Conservation (phyloP, 1,140 invertebrate species). For the Planococcus citri region DNA sequence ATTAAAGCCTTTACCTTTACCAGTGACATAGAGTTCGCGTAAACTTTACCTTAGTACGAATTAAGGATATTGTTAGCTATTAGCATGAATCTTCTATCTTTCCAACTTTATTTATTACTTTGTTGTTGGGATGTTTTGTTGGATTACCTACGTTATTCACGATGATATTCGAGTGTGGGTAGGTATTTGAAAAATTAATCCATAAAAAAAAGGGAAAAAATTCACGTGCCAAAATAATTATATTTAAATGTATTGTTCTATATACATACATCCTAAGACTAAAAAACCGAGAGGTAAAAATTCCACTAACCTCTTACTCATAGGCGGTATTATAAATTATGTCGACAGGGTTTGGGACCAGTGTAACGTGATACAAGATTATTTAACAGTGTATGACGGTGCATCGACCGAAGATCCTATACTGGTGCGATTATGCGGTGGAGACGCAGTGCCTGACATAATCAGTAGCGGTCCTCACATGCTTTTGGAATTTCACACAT, state of each 20-base stretch:
- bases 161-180: no score
- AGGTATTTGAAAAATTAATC: no score
- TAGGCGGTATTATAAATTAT: not conserved
- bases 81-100: not conserved
- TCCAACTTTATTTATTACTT: not conserved
- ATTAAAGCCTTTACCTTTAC: slow-evolving; percentile 12
- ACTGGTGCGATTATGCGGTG: slow-evolving; percentile 65
- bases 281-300: no score
- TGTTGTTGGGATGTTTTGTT: no score
- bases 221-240: no score
- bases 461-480: slow-evolving; percentile 62
- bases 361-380: slow-evolving; percentile 66
- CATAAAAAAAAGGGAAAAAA: no score
- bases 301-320: no score
- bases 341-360: slow-evolving; percentile 57
- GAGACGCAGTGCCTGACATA: slow-evolving; percentile 65
- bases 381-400: slow-evolving; percentile 69
- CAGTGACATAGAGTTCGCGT: not conserved
- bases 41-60: slow-evolving; percentile 11
- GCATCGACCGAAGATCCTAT: slow-evolving; percentile 55
- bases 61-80: not conserved
- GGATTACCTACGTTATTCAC: no score
- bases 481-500: slow-evolving; percentile 68
- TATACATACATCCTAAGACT: no score
- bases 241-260: no score